Base-by-base conservation (phyloP, 2,888 invertebrate species). In the Neoscelio sp. region DNA sequence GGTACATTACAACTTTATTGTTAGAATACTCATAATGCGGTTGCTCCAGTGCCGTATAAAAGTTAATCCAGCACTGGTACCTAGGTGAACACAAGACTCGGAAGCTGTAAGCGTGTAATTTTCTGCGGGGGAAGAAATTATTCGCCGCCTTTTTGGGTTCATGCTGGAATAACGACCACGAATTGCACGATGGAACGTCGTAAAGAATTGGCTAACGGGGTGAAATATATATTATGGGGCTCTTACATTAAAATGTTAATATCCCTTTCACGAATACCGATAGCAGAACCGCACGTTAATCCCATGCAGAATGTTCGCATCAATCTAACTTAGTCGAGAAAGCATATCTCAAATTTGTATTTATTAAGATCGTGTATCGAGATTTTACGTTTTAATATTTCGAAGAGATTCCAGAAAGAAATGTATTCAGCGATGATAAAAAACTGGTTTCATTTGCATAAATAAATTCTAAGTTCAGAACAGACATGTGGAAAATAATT, bases 201-300 rank as follows among this genome's bases (percentile, higher is more conserved):
- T 52, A 71, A 71, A 70, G 62, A 62, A 62, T 62, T 62, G 28
- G 35, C 52, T 44, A 33, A 40, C 62, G 35, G 23, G 26, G 26
- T 44, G 52, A 58, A 48, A 58, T 71, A 62, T 38, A 62, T 73
- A 28, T 48, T 73, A 54, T 54, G 62, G 52, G 35, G 12, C 62
- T n/a, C n/a, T 46, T 46, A 35, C 54, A 73, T 73, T 62, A 73
- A 54, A 73, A 46, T 64, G 62, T 73, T 48, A 71, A 62, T 62
- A 64, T 54, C 28, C 54, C 46, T 73, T 73, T 44, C 18, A 26
- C 35, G 54, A 23, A 54, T 46, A 30, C 44, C 62, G 62, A 46
- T 50, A 42, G 30, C 65, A 33, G 12, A 52, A 44, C 44, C 30
- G 50, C 30, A 30, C 58, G 10, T 30, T 60, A 60, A 60, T 44